phyloP scores from a whole-genome alignment of 2,888 invertebrate genomes.

The Callyntrura guangdongensis region DNA sequence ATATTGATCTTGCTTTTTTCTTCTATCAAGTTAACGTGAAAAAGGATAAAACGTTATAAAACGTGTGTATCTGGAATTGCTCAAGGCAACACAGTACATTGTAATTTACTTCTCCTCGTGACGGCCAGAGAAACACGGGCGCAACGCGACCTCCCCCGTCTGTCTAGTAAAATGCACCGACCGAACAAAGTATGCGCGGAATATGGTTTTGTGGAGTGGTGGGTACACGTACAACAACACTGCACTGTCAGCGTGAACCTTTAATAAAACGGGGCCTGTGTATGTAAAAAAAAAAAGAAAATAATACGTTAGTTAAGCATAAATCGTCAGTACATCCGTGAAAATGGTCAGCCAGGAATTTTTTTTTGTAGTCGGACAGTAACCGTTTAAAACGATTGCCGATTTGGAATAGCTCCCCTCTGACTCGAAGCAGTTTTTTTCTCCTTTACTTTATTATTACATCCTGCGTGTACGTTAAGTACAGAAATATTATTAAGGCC shows the following conservation, averaged over 20 bases:
- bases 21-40: not conserved
- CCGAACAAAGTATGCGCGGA: not conserved
- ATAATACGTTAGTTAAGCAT: too few species aligned
- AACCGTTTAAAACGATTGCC: too few species aligned
- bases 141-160: slow-evolving; percentile 28
- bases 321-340: too few species aligned
- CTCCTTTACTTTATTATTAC: too few species aligned
- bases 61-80: slow-evolving; percentile 41
- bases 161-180: not conserved
- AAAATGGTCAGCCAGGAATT: too few species aligned
- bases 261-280: not conserved
- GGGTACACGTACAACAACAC: too few species aligned
- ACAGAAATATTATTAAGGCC: too few species aligned
- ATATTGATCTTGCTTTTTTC: not conserved
- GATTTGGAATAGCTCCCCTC: too few species aligned
- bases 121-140: slow-evolving; percentile 24
- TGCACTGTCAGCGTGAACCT: not conserved
- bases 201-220: not conserved
- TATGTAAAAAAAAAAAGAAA: too few species aligned
- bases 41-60: not conserved
- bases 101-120: slow-evolving; percentile 39
- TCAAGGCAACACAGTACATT: slow-evolving; percentile 13
- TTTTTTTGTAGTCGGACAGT: too few species aligned
- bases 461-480: too few species aligned
- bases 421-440: too few species aligned